Conservation (phyloP, 2,113 vertebrate genomes). For the Nettapus auritus region DNA sequence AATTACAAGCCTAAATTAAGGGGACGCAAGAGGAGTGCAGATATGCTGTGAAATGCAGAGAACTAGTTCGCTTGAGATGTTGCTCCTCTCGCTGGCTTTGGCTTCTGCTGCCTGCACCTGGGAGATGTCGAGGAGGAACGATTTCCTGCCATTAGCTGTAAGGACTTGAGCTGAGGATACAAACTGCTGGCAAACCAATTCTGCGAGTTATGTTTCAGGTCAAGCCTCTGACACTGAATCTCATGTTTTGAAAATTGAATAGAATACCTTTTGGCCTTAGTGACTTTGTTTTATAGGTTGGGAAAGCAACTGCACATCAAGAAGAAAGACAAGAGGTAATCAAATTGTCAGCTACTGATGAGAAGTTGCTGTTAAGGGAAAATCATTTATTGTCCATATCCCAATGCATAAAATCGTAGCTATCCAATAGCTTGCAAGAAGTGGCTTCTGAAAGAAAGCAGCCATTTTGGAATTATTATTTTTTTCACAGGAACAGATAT, state of each 20-base stretch:
- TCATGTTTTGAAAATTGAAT: background rate
- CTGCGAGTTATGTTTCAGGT: background rate
- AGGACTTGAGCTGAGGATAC: background rate
- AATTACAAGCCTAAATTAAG: slow-evolving; percentile 29
- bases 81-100: background rate
- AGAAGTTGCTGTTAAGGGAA: background rate
- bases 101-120: background rate
- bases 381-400: background rate
- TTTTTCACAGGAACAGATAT: background rate
- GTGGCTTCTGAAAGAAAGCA: background rate
- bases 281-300: background rate
- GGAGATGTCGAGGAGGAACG: background rate
- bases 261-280: background rate
- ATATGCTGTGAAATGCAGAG: background rate
- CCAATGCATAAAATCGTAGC: background rate
- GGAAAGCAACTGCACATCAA: background rate
- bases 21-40: background rate
- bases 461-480: background rate
- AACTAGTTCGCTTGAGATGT: background rate
- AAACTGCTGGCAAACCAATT: background rate
- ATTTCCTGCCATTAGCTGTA: background rate
- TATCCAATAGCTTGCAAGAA: background rate
- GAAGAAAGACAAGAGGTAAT: background rate
- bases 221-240: background rate
- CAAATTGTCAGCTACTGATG: background rate